Evolutionary conservation across 2,888 invertebrate species (phyloP).

Genomic region (Ypsolopha sequella): DNA sequence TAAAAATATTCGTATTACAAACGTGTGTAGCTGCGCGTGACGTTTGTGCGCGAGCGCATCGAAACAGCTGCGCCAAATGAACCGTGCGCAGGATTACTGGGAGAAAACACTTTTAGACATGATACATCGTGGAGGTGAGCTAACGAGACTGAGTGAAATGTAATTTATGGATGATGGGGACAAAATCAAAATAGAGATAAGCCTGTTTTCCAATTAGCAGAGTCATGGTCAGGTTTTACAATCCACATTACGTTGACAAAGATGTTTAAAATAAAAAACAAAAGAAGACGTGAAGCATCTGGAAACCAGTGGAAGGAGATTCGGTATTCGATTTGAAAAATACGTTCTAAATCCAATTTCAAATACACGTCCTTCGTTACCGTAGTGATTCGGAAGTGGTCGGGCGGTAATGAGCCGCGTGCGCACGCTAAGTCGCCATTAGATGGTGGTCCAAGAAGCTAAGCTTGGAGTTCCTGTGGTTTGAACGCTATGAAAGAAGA

Average conservation of each 20-base stretch:
- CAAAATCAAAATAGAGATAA: too few species aligned
- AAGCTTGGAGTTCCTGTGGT: not conserved
- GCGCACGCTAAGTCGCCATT: constrained; percentile 47
- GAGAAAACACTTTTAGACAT: constrained; percentile 1
- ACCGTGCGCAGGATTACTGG: constrained; percentile 8
- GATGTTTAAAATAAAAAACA: too few species aligned
- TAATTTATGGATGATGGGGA: too few species aligned
- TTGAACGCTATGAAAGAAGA: too few species aligned
- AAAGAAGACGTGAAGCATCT: too few species aligned
- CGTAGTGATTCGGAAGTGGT: constrained; percentile 20
- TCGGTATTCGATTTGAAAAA: not conserved
- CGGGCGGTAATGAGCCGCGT: constrained; percentile 34
- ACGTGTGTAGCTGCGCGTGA: constrained; percentile 11
- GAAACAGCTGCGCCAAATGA: constrained; percentile 19
- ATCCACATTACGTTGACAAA: too few species aligned
- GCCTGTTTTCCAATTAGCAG: too few species aligned
- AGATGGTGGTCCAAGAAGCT: constrained; percentile 9
- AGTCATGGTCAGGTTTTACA: too few species aligned
- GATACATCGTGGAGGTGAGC: too few species aligned
- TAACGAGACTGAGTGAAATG: too few species aligned
- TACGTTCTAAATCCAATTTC: not conserved
- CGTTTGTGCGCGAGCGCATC: constrained; percentile 2
- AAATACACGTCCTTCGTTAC: constrained; percentile 2
- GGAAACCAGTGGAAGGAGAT: too few species aligned
- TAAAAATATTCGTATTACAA: constrained; percentile 15